These are phyloP conservation scores for Mesoclemmys tuberculata DNA, from an alignment of 2,113 vertebrate genomes.

Conservation along the genomic window DNA sequence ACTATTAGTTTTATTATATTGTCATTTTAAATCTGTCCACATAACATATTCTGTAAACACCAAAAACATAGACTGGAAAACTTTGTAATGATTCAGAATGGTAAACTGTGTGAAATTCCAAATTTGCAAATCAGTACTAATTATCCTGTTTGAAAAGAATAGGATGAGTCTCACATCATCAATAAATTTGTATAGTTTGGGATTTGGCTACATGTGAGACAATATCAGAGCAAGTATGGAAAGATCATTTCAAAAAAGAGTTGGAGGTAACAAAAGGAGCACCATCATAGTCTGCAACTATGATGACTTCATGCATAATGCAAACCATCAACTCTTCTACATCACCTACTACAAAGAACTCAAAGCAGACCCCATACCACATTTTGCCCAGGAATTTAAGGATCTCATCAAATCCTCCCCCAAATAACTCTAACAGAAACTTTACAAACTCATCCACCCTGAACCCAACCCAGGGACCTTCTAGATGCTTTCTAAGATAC, in stretches of 20 bases:
- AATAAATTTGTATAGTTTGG: neutral
- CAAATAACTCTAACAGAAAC: neutral
- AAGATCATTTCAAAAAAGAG: neutral
- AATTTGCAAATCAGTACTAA: neutral
- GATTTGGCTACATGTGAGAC: neutral
- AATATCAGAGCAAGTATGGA: neutral
- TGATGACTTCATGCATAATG: neutral
- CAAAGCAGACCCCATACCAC: neutral
- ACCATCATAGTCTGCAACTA: neutral
- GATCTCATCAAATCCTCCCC: neutral
- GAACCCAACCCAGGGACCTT: too few relatives aligned
- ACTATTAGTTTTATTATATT: rapidly evolving
- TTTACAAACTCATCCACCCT: neutral
- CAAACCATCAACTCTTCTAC: neutral
- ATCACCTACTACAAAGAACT: neutral
- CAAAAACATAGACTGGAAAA: neutral
- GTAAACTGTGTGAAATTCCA: neutral
- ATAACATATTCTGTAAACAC: neutral
- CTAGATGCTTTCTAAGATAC: too few relatives aligned
- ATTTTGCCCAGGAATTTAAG: neutral
- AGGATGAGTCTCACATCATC: neutral
- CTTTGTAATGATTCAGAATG: neutral
- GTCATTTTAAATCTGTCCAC: neutral
- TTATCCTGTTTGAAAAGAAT: neutral
- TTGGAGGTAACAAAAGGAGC: neutral